Conservation (phyloP, 2,113 vertebrate genomes). For the Phainopepla nitens region DNA sequence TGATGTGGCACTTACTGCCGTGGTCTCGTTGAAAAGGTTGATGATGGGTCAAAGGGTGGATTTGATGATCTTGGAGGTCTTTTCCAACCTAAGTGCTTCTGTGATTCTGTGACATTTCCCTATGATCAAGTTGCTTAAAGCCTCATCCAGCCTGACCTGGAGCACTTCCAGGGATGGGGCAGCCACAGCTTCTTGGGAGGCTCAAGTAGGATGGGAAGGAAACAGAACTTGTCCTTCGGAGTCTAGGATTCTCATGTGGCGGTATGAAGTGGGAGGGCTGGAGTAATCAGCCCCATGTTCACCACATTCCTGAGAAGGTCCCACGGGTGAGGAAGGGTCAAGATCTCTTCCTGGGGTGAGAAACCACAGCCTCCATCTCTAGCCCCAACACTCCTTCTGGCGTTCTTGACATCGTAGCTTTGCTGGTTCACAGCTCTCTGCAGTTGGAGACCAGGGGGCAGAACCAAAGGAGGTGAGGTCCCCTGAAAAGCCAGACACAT, state of each 20-base stretch:
- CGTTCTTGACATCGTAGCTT: rapidly evolving
- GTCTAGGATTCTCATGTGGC: not conserved
- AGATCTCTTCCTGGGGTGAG: not conserved
- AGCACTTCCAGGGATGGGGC: not conserved
- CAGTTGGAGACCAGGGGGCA: rapidly evolving
- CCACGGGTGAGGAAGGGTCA: not conserved
- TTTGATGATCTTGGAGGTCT: not conserved
- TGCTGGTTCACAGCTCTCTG: not conserved
- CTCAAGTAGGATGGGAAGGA: not conserved
- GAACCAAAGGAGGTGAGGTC: not conserved
- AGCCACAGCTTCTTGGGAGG: not conserved
- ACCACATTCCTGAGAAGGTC: not conserved
- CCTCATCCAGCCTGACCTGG: not conserved
- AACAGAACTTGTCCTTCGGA: not conserved
- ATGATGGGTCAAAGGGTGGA: not conserved
- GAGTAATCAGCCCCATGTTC: not conserved
- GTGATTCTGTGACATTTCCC: not conserved
- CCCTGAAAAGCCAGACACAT: not conserved
- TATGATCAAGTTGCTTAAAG: not conserved
- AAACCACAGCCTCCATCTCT: not conserved
- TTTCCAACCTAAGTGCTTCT: not conserved
- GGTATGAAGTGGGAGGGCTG: not conserved
- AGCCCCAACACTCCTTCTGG: not conserved
- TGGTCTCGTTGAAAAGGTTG: not conserved
- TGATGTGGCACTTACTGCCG: not conserved